phyloP scores from a whole-genome alignment of 2,797 vertebrate species.

The Notoglanidium macrostoma region DNA sequence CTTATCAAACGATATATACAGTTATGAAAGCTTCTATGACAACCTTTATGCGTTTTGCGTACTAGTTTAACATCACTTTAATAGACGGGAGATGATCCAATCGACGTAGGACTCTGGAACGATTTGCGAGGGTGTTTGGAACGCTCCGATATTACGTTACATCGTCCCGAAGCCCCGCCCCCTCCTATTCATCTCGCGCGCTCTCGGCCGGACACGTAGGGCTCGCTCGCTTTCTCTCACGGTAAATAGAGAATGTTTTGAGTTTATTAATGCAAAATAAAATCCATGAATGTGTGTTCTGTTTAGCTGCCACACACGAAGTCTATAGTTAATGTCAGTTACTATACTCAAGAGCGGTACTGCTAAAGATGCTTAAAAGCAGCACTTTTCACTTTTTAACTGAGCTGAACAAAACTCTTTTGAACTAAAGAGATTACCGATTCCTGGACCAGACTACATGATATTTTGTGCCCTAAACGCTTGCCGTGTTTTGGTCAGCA shows the following conservation, averaged over 20 bases:
- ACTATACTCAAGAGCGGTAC: background rate
- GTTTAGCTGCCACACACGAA: background rate
- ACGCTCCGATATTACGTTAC: background rate
- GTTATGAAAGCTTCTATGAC: background rate
- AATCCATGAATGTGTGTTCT: background rate
- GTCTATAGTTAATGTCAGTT: background rate
- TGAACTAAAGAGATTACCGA: too few relatives aligned
- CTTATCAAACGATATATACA: background rate
- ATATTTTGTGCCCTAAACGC: too few relatives aligned
- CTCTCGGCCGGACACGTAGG: background rate
- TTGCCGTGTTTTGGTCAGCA: too few relatives aligned
- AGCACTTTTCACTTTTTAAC: too few relatives aligned
- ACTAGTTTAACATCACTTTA: background rate
- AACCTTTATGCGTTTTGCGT: background rate
- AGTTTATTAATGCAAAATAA: background rate
- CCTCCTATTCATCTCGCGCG: too few relatives aligned
- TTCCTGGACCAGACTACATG: too few relatives aligned
- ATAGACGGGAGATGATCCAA: background rate
- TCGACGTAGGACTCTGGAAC: background rate
- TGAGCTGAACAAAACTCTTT: too few relatives aligned
- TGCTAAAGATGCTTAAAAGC: background rate
- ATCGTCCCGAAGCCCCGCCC: background rate
- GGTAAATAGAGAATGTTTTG: background rate
- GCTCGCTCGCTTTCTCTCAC: background rate
- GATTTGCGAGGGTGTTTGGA: background rate